Conservation (phyloP, 2,113 vertebrate genomes). For the Picathartes gymnocephalus region DNA sequence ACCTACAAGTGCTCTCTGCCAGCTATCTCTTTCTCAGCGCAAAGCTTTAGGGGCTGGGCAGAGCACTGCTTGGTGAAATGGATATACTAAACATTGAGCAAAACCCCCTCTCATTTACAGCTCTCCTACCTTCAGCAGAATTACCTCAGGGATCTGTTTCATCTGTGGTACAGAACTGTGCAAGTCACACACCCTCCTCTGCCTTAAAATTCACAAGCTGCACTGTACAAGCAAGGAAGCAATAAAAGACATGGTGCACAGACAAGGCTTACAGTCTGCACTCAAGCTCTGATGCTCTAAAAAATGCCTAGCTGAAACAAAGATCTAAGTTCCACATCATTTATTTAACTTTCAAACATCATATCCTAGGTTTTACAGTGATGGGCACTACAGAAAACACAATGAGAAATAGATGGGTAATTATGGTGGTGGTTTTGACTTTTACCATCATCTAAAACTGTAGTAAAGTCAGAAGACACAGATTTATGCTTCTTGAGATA, state of each 20-base stretch:
- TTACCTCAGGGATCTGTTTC: constrained; percentile 10
- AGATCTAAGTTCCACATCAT: constrained; percentile 36
- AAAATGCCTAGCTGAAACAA: constrained; percentile 31
- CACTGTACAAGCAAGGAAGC: neutral
- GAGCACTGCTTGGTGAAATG: neutral
- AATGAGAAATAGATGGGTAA: constrained; percentile 57
- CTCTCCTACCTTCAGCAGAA: neutral
- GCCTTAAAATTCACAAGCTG: constrained; percentile 12
- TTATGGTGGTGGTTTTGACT: constrained; percentile 49
- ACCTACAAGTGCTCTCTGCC: neutral
- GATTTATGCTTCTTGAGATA: constrained; percentile 30
- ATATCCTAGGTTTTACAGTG: neutral
- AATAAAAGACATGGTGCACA: neutral
- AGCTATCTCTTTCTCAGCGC: neutral
- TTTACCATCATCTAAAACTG: constrained; percentile 19
- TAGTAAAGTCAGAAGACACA: constrained; percentile 8
- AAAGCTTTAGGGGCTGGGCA: neutral
- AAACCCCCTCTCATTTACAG: neutral
- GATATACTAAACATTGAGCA: neutral
- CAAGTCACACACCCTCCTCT: neutral
- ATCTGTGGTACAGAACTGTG: neutral
- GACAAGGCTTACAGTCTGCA: constrained; percentile 22
- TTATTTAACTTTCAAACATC: constrained; percentile 44
- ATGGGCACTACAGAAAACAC: constrained; percentile 54
- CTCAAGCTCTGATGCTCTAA: constrained; percentile 2